These are phyloP conservation scores for Plagiodera versicolora DNA, from an alignment of 2,888 invertebrate species.

Conservation along the genomic window DNA sequence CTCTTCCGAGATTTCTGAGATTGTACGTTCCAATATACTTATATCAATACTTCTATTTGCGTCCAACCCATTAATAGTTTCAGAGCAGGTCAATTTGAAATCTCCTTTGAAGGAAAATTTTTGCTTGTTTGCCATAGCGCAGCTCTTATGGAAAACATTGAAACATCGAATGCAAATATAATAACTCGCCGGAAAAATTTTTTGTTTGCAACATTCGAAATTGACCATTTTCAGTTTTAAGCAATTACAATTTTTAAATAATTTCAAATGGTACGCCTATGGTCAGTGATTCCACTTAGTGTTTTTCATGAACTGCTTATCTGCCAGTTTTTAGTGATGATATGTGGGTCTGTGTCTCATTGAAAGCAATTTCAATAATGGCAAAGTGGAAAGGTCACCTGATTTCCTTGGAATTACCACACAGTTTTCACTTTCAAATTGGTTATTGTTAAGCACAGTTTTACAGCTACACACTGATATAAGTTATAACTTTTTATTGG, in stretches of 20 bases:
- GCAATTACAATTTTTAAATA: background rate
- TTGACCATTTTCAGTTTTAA: background rate
- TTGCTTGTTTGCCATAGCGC: conserved; percentile 6
- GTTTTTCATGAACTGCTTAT: conserved; percentile 3
- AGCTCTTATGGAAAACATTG: conserved; percentile 3
- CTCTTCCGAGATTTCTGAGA: no score
- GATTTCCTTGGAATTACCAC: no score
- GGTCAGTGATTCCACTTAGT: background rate
- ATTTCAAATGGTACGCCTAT: conserved; percentile 6
- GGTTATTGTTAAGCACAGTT: no score
- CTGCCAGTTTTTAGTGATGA: background rate
- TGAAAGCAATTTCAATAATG: no score
- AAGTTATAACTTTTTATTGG: background rate
- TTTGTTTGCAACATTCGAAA: conserved; percentile 4
- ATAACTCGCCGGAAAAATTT: conserved; percentile 1
- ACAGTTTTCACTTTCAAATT: no score
- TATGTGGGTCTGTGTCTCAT: no score
- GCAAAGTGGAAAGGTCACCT: no score
- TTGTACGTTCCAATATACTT: background rate
- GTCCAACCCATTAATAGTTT: background rate
- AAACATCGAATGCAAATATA: conserved; percentile 7
- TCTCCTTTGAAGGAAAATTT: background rate
- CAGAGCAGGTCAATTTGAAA: background rate
- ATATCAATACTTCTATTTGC: background rate
- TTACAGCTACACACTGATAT: background rate